Percentiles rank a stretch among this genome's conserved stretches.
Evolutionary conservation across 2,888 invertebrate genomes (phyloP).

Genomic region (Leptinotarsa rubiginosa): DNA sequence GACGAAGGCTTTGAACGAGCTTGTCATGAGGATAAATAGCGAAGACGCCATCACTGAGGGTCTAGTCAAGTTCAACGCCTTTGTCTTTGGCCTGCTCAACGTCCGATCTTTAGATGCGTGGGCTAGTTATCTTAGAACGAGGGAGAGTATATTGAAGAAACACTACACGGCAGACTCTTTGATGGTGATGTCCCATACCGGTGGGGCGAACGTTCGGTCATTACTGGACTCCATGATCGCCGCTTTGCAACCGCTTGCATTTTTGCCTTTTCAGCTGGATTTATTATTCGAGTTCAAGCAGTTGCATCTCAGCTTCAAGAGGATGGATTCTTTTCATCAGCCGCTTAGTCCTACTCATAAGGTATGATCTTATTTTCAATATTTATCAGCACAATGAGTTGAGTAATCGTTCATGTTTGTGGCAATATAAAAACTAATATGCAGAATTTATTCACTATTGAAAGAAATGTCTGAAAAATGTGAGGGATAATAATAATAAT

Average conservation of each 20-base stretch:
- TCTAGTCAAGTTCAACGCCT: constrained; percentile 88
- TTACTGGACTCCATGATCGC: constrained; percentile 81
- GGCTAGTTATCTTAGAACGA: constrained; percentile 86
- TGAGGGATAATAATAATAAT: no score
- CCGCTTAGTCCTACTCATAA: constrained; percentile 63
- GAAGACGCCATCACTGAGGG: constrained; percentile 87
- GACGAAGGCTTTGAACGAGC: constrained; percentile 84
- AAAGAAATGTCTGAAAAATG: no score
- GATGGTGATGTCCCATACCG: constrained; percentile 74
- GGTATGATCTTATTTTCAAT: constrained; percentile 33
- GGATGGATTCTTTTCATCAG: constrained; percentile 69
- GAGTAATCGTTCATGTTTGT: not conserved
- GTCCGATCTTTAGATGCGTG: constrained; percentile 90
- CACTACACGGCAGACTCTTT: constrained; percentile 84
- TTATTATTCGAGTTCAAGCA: constrained; percentile 83
- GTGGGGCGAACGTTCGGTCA: constrained; percentile 72
- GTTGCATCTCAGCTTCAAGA: constrained; percentile 80
- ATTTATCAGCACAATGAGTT: no score
- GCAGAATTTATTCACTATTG: no score
- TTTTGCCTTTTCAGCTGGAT: constrained; percentile 85
- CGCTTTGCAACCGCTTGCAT: constrained; percentile 82
- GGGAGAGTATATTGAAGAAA: constrained; percentile 83
- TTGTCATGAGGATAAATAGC: constrained; percentile 84
- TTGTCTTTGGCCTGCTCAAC: constrained; percentile 87
- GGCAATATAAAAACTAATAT: no score